Evolutionary conservation across 2,113 vertebrate species (phyloP).

Genomic region (Ivindomyrus marchei): DNA sequence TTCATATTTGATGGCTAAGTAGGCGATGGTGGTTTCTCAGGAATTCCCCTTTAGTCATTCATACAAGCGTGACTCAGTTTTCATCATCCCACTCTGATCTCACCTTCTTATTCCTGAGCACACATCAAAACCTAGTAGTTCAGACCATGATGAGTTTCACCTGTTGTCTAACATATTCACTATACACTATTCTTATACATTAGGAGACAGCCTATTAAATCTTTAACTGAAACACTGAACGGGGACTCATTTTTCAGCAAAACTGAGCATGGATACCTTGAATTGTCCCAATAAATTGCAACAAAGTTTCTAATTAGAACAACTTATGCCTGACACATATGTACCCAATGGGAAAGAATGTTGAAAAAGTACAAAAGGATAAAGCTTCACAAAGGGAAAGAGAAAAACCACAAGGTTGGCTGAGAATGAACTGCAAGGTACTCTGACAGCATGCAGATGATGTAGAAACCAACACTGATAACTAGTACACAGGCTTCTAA

Average conservation of each 20-base stretch:
- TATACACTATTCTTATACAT: neutral
- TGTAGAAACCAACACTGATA: constrained; percentile 9
- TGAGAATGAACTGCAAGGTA: constrained; percentile 32
- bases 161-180: neutral
- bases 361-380: constrained; percentile 18
- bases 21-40: neutral
- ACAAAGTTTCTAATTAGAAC: neutral
- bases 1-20: neutral
- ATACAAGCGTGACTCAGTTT: constrained; percentile 14
- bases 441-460: constrained; percentile 22
- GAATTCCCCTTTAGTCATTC: constrained; percentile 21
- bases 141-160: neutral
- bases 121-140: neutral
- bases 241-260: neutral
- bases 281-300: neutral
- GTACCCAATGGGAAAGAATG: constrained; percentile 2
- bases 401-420: constrained; percentile 22
- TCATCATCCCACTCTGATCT: neutral
- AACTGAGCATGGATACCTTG: neutral
- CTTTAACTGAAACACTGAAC: neutral
- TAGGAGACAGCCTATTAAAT: neutral
- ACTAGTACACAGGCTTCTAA: constrained; percentile 32
- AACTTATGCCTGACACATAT: neutral
- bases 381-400: constrained; percentile 36
- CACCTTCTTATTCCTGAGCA: neutral